These are phyloP conservation scores for Argynnis bischoffii DNA, from an alignment of 2,888 invertebrate genomes.

Conservation along the genomic window DNA sequence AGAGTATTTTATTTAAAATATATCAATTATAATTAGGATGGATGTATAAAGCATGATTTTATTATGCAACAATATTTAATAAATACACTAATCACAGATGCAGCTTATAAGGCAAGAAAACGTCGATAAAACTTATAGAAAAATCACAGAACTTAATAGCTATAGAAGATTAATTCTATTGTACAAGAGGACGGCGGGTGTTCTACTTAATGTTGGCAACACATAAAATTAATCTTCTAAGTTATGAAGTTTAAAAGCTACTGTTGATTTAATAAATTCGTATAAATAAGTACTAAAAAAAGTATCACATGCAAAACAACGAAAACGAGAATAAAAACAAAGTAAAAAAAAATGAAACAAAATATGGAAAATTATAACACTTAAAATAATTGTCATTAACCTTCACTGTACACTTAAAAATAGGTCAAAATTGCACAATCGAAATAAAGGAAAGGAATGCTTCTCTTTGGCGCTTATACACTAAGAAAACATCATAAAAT, in stretches of 20 bases:
- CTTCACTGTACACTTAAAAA: slow-evolving; percentile 52
- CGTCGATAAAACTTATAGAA: slow-evolving; percentile 36
- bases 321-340: slow-evolving; percentile 42
- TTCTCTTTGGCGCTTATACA: slow-evolving; percentile 76
- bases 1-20: slow-evolving; percentile 40
- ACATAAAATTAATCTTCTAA: slow-evolving; percentile 55
- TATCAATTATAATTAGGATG: slow-evolving; percentile 35
- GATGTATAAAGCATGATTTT: slow-evolving; percentile 42
- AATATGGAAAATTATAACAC: slow-evolving; percentile 48
- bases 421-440: slow-evolving; percentile 68
- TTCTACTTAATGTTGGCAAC: slow-evolving; percentile 23
- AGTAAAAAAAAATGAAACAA: slow-evolving; percentile 48
- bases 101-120: slow-evolving; percentile 64
- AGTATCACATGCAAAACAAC: slow-evolving; percentile 65
- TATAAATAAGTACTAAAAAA: slow-evolving; percentile 44
- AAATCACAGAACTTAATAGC: slow-evolving; percentile 37
- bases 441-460: slow-evolving; percentile 59
- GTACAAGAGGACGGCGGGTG: slow-evolving; percentile 40
- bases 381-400: slow-evolving; percentile 51
- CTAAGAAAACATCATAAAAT: slow-evolving; percentile 66
- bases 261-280: slow-evolving; percentile 38
- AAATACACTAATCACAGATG: slow-evolving; percentile 67
- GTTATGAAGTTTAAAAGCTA: slow-evolving; percentile 39
- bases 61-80: slow-evolving; percentile 50
- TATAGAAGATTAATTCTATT: slow-evolving; percentile 54